Base-by-base conservation (phyloP, 2,113 vertebrate genomes). In the Agapornis roseicollis region DNA sequence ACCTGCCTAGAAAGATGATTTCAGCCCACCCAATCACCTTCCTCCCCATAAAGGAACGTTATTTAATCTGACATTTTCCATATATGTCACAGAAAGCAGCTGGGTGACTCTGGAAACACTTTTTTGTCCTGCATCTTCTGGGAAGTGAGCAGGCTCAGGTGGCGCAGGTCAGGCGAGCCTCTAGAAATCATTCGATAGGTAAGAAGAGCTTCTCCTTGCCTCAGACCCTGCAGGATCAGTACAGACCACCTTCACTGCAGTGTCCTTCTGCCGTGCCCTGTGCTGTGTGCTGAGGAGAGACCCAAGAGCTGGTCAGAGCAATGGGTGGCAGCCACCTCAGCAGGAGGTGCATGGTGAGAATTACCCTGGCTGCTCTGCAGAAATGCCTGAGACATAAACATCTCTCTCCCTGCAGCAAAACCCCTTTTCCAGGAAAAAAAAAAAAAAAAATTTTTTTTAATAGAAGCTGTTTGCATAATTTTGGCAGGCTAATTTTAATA, bases 241-340 rank as follows among this genome's bases (percentile, higher is more conserved):
- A 56, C 28, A 35, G 68, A 19, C 4, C 3, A 9, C 9, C n/a
- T 42, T 76, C 52, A 28, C 22, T 27, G 18, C 55, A n/a, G 46
- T 11, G 17, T 16, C 46, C 55, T 69, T 53, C 73, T 92, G 42
- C 68, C 35, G 4, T 44, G 27, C 29, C 33, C 42, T 33, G 44
- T 25, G 24, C 28, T 70, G 60, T 39, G 49, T 22, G 18, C 28
- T 73, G 60, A 9, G 9, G 10, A 70, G 22, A 37, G 9, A 60
- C 27, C 5, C 3, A 27, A 39, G 28, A 28, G 11, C 24, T 68
- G 28, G 11, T 22, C 65, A 91, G 61, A 10, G 28, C 47, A 63
- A 53, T 0, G 0, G 24, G 17, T 73, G 64, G 29, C 55, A 88
- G 49, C 37, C 2, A 0, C 24, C 55, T 63, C 5, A 1, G 64